phyloP scores from a whole-genome alignment of 2,113 vertebrate genomes.

The Lepisosteus oculatus region DNA sequence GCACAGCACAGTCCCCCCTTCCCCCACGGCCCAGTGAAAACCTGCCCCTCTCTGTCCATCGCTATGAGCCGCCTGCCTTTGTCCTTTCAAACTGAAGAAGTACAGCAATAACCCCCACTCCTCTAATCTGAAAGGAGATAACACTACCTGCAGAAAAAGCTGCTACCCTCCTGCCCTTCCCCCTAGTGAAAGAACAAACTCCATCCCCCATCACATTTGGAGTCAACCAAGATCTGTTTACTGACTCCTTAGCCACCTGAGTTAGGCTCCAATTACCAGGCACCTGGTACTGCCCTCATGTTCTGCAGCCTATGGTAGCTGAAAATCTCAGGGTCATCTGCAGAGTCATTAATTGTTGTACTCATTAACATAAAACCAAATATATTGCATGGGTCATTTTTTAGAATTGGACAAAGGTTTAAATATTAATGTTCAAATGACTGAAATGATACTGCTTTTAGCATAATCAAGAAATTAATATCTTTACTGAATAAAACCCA shows the following conservation, averaged over 20 bases:
- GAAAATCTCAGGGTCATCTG: background rate
- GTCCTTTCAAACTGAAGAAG: conserved; percentile 7
- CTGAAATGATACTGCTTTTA: too few relatives aligned
- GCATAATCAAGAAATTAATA: too few relatives aligned
- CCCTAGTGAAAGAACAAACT: background rate
- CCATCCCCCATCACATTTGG: background rate
- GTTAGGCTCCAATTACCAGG: conserved; percentile 2
- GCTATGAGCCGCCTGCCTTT: conserved; percentile 13
- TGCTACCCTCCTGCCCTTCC: background rate
- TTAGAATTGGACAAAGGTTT: too few relatives aligned
- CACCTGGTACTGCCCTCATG: background rate
- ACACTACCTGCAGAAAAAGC: conserved; percentile 15
- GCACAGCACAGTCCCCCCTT: conserved; percentile 8
- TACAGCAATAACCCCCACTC: conserved; percentile 13
- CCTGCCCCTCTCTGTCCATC: conserved; percentile 9
- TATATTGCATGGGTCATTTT: too few relatives aligned
- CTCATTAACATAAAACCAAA: too few relatives aligned
- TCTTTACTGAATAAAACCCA: too few relatives aligned
- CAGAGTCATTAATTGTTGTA: too few relatives aligned
- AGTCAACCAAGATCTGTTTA: background rate
- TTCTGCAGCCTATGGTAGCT: background rate
- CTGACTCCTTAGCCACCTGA: background rate
- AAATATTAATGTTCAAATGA: too few relatives aligned
- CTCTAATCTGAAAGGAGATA: conserved; percentile 9
- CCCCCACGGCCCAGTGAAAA: conserved; percentile 26